Base-by-base conservation (phyloP, 2,113 vertebrate species). In the Pseudonaja textilis region DNA sequence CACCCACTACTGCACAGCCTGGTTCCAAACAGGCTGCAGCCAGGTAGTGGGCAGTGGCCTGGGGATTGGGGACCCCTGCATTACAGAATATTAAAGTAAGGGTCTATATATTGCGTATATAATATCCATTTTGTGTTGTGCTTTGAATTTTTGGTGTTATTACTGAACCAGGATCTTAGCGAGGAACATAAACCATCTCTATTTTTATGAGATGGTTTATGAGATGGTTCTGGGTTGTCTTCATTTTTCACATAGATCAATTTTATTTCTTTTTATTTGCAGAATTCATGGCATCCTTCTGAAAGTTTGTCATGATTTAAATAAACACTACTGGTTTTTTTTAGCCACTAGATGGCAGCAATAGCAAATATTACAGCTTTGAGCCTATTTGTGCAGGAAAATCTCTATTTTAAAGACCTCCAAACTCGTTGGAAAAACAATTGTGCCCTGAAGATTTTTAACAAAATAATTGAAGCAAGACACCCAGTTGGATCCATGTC, bases 321-420 rank as follows among this genome's bases (percentile, higher is more conserved):
- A 1, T 89, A 22, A 81, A 42, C 34, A 81, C 6, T 81, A 9
- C 74, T 42, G 64, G 29, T 29, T 16, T 74, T 16, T 74, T 34
- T 34, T 81, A 22, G 91, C n/a, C 97, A 95, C 94, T 96, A 97
- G 97, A 94, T 96, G 97, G 96, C 96, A 96, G 95, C 59, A 96
- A 95, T 95, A 97, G 69, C 59, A 93, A 52, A 88, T 10, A 55
- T 93, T 89, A 11, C 87, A 64, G 0, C 5, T 0, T 29, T 0
- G 0, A 0, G 1, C 8, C 0, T 16, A 11, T 7, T 59, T 1
- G 5, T 0, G 0, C 56, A 50, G 3, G 1, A 39, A 55, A 18
- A 0, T 0, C 2, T 0, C 57, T 8, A 12, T 20, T 64, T n/a
- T 45, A 39, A 47, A 87, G 69, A 85, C 4, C 0, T 87, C 42